Evolutionary conservation across 2,797 vertebrate genomes (phyloP).

Genomic region (Champsocephalus gunnari): DNA sequence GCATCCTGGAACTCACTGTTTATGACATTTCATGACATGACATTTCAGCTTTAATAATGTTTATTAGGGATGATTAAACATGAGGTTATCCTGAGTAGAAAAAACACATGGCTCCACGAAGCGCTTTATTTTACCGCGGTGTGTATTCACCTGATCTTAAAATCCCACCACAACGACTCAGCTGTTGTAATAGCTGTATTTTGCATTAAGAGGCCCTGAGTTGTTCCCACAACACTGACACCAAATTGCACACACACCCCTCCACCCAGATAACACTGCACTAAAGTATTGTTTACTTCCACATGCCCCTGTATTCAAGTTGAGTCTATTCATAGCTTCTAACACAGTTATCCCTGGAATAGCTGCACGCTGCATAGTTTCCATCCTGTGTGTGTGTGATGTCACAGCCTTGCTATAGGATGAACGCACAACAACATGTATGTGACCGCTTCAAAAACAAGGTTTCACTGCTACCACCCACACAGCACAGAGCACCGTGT

Average conservation of each 20-base stretch:
- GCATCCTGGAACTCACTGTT: not conserved
- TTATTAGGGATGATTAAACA: not conserved
- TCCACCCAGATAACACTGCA: not conserved
- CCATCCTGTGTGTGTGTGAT: conserved; percentile 28
- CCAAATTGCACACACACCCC: conserved; percentile 9
- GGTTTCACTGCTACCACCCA: conserved; percentile 11
- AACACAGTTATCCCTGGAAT: conserved; percentile 17
- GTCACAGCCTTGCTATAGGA: conserved; percentile 15
- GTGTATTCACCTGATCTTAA: not conserved
- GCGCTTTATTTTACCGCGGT: not conserved
- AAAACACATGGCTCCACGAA: not conserved
- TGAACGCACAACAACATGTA: conserved; percentile 5
- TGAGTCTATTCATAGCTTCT: conserved; percentile 44
- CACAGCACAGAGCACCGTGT: not conserved
- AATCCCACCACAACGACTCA: conserved; percentile 3
- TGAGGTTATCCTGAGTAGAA: not conserved
- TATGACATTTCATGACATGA: not conserved
- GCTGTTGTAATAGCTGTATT: not conserved
- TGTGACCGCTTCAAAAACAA: conserved; percentile 12
- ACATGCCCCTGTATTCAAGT: conserved; percentile 6
- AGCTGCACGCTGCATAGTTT: conserved; percentile 40
- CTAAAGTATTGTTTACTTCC: conserved; percentile 37
- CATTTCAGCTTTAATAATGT: not conserved
- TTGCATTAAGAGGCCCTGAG: not conserved
- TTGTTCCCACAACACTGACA: conserved; percentile 10